Evolutionary conservation across 2,888 invertebrate species (phyloP), one percentile per base, ranked within the genome.

Genomic region (Neocrepidodera transversa): DNA sequence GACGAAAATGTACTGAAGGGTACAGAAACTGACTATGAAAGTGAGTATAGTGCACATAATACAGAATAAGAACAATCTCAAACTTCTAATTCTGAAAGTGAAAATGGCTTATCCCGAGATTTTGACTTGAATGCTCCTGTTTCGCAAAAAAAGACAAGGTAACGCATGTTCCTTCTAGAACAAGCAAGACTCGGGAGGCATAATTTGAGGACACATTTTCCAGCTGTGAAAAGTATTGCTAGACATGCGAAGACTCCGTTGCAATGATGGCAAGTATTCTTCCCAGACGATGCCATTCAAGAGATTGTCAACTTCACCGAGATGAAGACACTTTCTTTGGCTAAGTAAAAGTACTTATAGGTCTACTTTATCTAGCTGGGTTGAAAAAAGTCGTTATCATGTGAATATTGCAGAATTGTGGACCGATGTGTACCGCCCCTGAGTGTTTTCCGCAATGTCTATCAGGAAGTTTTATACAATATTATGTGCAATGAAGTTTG

Each of bases 341-440:
- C 64, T 67, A 71, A 62, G 32, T 69, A 11, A 62, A 63, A 18
- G 69, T 64, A 32, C 64, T 71, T 18, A 64, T 71, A 55, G 66
- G 70, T 10, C 53, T 69, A 17, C 57, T 73, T 14, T 70, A 70
- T 50, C 6, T 23, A 23, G 23, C 23, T 23, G 23, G 23, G 23
- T 5, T 23, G 6, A 23, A 65, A 14, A 61, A 65, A 68, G n/a
- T n/a, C 16, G 61, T n/a, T 59, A 62, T 54, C 47, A 63, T 49
- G 43, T 54, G 13, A 62, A 49, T 58, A 59, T 64, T 30, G 45
- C 63, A 28, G 66, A 70, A 50, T 52, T 71, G 23, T 70, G 68
- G 69, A 60, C 57, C n/a, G 57, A 40, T n/a, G 61, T 69, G 68
- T 17, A 58, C 60, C 28, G 64, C 66, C 17, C 30, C 68, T 17